Evolutionary conservation across 2,888 invertebrate species (phyloP).

Genomic region (Leistus spinibarbis): DNA sequence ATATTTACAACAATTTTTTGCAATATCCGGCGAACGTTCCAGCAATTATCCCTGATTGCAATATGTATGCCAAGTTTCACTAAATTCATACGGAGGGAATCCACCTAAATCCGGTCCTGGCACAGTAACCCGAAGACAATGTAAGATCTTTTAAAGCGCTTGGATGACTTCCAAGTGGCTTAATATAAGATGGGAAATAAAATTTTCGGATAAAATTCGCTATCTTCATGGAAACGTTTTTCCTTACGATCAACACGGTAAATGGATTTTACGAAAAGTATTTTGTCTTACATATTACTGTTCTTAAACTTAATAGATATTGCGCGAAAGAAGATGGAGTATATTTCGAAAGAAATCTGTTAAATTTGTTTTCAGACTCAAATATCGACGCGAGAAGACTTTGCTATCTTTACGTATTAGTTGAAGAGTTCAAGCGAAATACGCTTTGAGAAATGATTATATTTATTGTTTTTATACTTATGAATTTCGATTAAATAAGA

Average conservation of each 20-base stretch:
- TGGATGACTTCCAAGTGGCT: conserved; percentile 23
- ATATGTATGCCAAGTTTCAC: conserved; percentile 1
- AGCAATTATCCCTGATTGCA: not conserved
- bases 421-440: too few relatives aligned
- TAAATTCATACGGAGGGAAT: not conserved
- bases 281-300: not conserved
- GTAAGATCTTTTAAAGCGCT: conserved; percentile 5
- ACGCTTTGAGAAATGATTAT: not conserved
- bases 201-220: conserved; percentile 22
- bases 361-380: too few relatives aligned
- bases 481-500: not conserved
- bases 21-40: not conserved
- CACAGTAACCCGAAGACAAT: conserved; percentile 10
- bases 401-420: too few relatives aligned
- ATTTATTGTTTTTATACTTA: too few relatives aligned
- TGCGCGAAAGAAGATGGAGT: too few relatives aligned
- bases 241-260: not conserved
- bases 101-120: conserved; percentile 20
- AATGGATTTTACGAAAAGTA: not conserved
- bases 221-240: not conserved
- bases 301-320: not conserved
- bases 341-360: too few relatives aligned
- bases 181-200: conserved; percentile 16
- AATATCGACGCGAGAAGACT: too few relatives aligned
- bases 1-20: too few relatives aligned